These are phyloP conservation scores for Mellilla xanthometata DNA, from an alignment of 2,888 invertebrate species.

Conservation along the genomic window DNA sequence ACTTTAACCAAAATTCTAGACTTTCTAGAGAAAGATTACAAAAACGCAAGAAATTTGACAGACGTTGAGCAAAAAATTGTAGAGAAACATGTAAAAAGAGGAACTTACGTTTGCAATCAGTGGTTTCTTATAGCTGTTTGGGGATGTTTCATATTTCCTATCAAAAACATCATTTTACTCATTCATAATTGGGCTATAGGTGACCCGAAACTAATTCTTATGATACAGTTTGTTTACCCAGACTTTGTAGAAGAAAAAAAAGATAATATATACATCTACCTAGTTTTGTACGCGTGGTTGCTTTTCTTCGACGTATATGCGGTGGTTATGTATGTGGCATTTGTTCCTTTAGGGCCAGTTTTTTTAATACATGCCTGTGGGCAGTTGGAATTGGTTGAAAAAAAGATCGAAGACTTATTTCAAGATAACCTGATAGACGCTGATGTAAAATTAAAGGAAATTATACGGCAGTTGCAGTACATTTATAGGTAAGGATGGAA, in stretches of 20 bases:
- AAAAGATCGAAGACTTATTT: background rate
- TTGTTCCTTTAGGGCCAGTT: background rate
- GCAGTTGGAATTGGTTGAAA: background rate
- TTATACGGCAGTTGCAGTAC: background rate
- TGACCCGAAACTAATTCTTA: background rate
- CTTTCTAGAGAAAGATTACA: background rate
- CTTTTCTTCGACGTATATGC: background rate
- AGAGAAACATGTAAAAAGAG: background rate
- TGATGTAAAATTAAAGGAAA: background rate
- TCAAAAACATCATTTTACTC: background rate
- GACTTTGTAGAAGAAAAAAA: background rate
- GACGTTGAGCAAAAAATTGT: background rate
- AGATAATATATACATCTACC: background rate
- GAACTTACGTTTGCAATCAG: background rate
- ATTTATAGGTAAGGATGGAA: background rate
- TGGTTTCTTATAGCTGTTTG: background rate
- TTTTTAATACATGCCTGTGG: conserved; percentile 20
- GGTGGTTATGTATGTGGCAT: background rate
- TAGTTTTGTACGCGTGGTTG: background rate
- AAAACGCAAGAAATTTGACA: background rate
- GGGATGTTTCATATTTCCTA: background rate
- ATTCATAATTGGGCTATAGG: background rate
- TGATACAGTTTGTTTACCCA: background rate
- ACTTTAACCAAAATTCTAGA: background rate
- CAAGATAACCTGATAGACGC: background rate